Percentiles rank a stretch among this genome's conserved stretches.
phyloP scores from a whole-genome alignment of 2,113 vertebrate species.

The Arothron firmamentum region DNA sequence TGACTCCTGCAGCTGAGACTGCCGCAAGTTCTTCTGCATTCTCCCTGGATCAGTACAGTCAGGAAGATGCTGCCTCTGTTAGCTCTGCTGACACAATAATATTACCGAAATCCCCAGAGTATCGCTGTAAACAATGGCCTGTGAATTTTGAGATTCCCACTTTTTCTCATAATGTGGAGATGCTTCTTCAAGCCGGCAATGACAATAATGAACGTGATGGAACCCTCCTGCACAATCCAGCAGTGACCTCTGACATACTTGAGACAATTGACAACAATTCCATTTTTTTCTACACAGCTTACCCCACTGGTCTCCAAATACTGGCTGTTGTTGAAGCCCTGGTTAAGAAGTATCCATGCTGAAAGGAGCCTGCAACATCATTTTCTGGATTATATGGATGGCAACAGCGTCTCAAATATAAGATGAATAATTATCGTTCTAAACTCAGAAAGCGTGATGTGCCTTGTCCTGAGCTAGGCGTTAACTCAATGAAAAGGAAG shows the following conservation, averaged over 20 bases:
- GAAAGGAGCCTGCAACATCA: neutral
- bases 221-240: conserved; percentile 1
- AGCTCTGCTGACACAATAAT: conserved; percentile 2
- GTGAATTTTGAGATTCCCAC: neutral
- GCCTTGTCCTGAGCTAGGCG: conserved; percentile 41
- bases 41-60: too few relatives aligned
- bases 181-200: neutral
- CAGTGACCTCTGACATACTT: too few relatives aligned
- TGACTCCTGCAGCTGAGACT: neutral
- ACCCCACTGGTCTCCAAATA: too few relatives aligned
- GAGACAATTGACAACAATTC: too few relatives aligned
- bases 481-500: conserved; percentile 50
- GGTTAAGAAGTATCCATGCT: neutral
- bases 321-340: too few relatives aligned
- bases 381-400: neutral
- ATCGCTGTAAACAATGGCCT: neutral
- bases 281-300: too few relatives aligned
- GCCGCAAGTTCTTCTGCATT: too few relatives aligned
- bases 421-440: conserved; percentile 30
- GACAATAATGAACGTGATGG: neutral
- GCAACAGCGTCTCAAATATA: conserved; percentile 32
- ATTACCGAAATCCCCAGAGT: neutral
- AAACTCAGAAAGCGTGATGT: conserved; percentile 18
- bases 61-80: neutral
- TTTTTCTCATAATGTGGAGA: neutral